Conservation (phyloP, 2,888 invertebrate species). For the Teleiodes luculella region DNA sequence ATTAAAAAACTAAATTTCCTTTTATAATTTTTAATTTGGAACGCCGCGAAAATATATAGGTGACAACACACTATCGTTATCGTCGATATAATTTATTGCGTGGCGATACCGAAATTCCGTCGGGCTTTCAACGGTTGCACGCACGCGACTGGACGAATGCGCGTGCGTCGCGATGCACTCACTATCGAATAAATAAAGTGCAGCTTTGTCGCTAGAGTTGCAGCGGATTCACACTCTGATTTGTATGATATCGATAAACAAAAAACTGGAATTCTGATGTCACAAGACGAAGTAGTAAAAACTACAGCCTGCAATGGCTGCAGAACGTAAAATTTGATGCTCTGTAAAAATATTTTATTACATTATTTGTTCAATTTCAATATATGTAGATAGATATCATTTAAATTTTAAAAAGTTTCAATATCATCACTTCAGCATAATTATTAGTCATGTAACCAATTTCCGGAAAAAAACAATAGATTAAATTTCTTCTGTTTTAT, state of each 20-base stretch:
- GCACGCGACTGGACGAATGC: constrained; percentile 68
- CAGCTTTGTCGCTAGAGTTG: constrained; percentile 11
- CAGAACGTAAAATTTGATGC: too few species aligned
- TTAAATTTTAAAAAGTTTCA: neutral
- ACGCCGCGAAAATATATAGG: constrained; percentile 25
- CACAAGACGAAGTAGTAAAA: too few species aligned
- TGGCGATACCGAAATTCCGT: constrained; percentile 31
- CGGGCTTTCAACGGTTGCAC: constrained; percentile 45
- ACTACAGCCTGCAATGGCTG: too few species aligned
- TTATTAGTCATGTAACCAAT: too few species aligned
- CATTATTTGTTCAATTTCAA: neutral
- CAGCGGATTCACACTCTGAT: neutral
- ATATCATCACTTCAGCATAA: too few species aligned
- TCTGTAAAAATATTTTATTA: too few species aligned
- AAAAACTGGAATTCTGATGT: too few species aligned
- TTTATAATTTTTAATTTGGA: constrained; percentile 20
- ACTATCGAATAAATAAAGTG: constrained; percentile 75
- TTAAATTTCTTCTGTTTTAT: too few species aligned
- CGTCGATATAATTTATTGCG: neutral
- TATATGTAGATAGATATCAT: neutral
- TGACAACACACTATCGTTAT: constrained; percentile 33
- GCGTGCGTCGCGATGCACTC: constrained; percentile 55
- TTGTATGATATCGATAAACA: neutral
- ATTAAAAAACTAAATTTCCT: neutral
- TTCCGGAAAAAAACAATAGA: too few species aligned